Evolutionary conservation across 2,797 vertebrate species (phyloP), one percentile per base, ranked within the genome.

Genomic region (Eospalax fontanierii): DNA sequence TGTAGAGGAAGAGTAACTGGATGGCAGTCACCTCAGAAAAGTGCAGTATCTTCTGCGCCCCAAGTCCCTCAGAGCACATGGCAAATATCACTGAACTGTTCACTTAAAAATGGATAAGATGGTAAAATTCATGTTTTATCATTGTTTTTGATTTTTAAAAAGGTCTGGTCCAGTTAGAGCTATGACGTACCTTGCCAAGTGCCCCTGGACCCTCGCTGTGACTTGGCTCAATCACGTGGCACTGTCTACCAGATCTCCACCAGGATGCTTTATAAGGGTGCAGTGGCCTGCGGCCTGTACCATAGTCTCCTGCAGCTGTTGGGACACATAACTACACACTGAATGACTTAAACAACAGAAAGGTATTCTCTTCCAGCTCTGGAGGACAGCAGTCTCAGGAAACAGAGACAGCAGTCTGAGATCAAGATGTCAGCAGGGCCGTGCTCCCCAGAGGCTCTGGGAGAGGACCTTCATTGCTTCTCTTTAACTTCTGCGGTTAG

Each of bases 1-100:
- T 78, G 21, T 74, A 92, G 30, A 66, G 18, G 59, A 81, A 95
- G 30, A 88, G 68, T 43, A 92, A 85, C 38, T 63, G 38, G 35
- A 54, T 68, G 35, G 22, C 6, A 35, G 1, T 73, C 46, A 66
- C 38, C 73, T 65, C 78, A 38, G 54, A 3, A 46, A 82, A 91
- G 40, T 40, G 35, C 18, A 70, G 6, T n/a, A 61, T 65, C 35
- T 43, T 85, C 21, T 24, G 26, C n/a, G 16, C 24, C 26, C 89
- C 80, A 50, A 61, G 76, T 5, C 21, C 19, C 9, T 82, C 21
- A 76, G 19, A 61, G 80, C 18, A 57, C 70, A 81, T 2, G 15
- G 16, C 24, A 76, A 79, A 79, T 54, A 15, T 57, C 16, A 33
- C 71, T 66, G 65, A 75, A 38, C 63, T 76, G 5, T 28, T 78